Percentiles rank a stretch among this genome's conserved stretches.
Conservation (phyloP, 2,113 vertebrate species). For the Callospermophilus lateralis region DNA sequence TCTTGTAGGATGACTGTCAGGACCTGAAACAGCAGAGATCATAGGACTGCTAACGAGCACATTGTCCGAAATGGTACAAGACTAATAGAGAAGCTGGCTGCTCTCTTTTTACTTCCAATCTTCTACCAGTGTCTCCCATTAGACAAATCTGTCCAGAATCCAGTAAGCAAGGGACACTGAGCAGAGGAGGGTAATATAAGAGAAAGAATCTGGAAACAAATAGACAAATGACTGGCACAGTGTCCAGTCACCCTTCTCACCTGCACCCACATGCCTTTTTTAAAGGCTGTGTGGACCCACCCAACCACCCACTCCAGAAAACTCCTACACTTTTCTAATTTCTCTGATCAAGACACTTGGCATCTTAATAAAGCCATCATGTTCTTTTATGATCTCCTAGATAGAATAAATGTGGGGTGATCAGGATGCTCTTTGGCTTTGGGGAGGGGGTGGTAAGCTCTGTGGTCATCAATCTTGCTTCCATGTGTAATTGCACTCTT, state of each 20-base stretch:
- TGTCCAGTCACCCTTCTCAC: neutral
- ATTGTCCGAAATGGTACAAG: neutral
- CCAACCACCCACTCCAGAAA: neutral
- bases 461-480: neutral
- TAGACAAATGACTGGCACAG: too few relatives aligned
- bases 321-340: neutral
- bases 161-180: neutral
- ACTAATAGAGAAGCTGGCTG: neutral
- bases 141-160: neutral
- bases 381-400: neutral
- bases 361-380: neutral
- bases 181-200: neutral
- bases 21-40: neutral
- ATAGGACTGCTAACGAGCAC: neutral
- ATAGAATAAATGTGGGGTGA: neutral
- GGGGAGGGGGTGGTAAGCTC: neutral
- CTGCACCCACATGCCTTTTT: neutral
- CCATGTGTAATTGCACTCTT: neutral
- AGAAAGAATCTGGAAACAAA: neutral
- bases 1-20: neutral
- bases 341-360: neutral
- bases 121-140: neutral
- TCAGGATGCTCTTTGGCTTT: neutral
- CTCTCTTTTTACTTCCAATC: neutral
- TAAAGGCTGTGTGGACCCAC: neutral